phyloP scores from a whole-genome alignment of 2,797 vertebrate species.

The Eupleurogrammus muticus region DNA sequence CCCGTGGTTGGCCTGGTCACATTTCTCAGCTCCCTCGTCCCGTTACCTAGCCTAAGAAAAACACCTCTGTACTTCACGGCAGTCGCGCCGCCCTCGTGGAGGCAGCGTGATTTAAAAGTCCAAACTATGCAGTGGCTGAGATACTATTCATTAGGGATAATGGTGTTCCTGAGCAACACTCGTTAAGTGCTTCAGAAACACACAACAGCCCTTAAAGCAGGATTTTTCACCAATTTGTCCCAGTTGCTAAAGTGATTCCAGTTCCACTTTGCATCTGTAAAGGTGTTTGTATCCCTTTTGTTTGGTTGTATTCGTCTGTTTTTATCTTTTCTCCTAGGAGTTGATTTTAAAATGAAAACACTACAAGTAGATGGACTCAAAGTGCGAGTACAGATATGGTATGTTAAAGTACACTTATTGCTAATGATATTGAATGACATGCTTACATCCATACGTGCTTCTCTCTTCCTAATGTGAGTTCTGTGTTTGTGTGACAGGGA shows the following conservation, averaged over 20 bases:
- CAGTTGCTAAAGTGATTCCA: background rate
- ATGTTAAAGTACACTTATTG: slow-evolving; percentile 58
- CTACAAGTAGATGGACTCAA: slow-evolving; percentile 93
- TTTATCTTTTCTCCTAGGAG: slow-evolving; percentile 79
- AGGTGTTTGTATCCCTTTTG: background rate
- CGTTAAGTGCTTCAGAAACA: slow-evolving; percentile 4
- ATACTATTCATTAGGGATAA: slow-evolving; percentile 19
- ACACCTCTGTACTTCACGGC: slow-evolving; percentile 8
- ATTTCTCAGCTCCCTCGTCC: slow-evolving; percentile 16
- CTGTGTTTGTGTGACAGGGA: slow-evolving; percentile 85
- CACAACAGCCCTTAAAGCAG: background rate
- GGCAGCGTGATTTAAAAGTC: slow-evolving; percentile 31
- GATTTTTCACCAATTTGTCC: background rate
- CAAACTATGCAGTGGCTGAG: background rate
- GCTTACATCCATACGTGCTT: background rate
- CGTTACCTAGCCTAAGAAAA: slow-evolving; percentile 5
- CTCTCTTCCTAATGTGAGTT: slow-evolving; percentile 7
- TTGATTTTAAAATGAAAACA: slow-evolving; percentile 99
- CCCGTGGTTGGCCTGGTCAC: slow-evolving; percentile 1
- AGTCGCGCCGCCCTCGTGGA: slow-evolving; percentile 4
- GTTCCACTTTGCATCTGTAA: background rate
- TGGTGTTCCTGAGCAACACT: background rate
- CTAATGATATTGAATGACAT: background rate
- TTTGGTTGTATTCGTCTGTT: background rate
- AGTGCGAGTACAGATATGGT: slow-evolving; percentile 97